A percentile compares a stretch with the other conserved stretches of the same genome.
phyloP scores from a whole-genome alignment of 1,140 invertebrate species.

The Mizuhopecten yessoensis region DNA sequence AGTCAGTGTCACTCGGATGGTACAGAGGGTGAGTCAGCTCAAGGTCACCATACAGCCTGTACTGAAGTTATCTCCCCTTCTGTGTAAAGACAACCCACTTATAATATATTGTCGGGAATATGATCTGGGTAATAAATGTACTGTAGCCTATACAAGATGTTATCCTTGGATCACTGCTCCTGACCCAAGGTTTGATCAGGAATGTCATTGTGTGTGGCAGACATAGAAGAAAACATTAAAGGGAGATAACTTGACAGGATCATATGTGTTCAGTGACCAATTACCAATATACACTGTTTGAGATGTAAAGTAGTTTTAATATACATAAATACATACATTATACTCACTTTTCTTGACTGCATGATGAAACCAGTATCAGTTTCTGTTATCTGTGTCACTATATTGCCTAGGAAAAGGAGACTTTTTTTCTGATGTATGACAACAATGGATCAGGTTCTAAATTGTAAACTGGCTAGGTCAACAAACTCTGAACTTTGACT shows the following conservation, averaged over 20 bases:
- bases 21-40: slow-evolving; percentile 7
- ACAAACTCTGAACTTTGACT: background rate
- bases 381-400: background rate
- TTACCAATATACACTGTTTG: background rate
- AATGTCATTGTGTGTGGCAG: too few species aligned
- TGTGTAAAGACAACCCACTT: too few species aligned
- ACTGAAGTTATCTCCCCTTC: background rate
- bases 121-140: too few species aligned
- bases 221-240: too few species aligned
- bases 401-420: background rate
- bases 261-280: background rate
- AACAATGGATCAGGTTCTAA: background rate
- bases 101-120: too few species aligned
- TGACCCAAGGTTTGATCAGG: too few species aligned
- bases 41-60: background rate
- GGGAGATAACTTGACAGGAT: slow-evolving; percentile 2
- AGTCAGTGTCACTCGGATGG: background rate
- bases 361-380: background rate
- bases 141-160: too few species aligned
- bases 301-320: background rate
- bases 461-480: background rate
- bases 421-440: background rate
- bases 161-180: too few species aligned
- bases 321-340: background rate
- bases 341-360: background rate